Evolutionary conservation across 2,888 invertebrate species (phyloP), one percentile per base, ranked within the genome.

Genomic region (Papilio gigon): DNA sequence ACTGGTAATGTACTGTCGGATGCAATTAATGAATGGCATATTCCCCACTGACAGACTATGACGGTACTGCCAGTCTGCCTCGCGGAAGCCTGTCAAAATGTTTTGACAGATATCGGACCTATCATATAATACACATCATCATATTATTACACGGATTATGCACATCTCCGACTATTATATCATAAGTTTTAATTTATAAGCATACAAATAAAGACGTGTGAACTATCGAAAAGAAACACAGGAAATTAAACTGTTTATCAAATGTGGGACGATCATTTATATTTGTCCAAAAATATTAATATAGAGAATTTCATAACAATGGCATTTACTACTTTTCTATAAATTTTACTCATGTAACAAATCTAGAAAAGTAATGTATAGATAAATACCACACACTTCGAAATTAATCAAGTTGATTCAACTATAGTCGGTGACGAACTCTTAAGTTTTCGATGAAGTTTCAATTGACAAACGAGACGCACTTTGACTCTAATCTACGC

Each of bases 1-100:
- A 82, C 85, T 79, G 81, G 80, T 79, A 80, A 82, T 76, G 74
- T 75, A 81, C 78, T 79, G 84, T 85, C 83, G 78, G 82, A 78
- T 83, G 80, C 84, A 86, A 87, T 87, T 87, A 89, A 85, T 85
- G 84, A 84, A 84, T 80, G 80, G 76, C 78, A 78, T 84, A 84
- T 85, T 84, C 79, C 81, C 79, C 82, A 84, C 82, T 85, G 47
- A 11, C 47, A 47, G 47, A 47, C 9, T 22, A 47, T 47, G 81
- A 80, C 73, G 75, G 73, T 74, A 73, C 80, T 82, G 83, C 83
- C 84, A 83, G 75, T 79, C 77, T 75, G 74, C 70, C 75, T 76
- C 73, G 78, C 78, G 73, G 77, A 75, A 77, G 77, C 76, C 80
- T 83, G 84, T 84, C 84, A 84, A 80, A 85, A 84, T 76, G 80